Evolutionary conservation across 2,113 vertebrate species (phyloP).

Genomic region (Andinoacara biseriatus): DNA sequence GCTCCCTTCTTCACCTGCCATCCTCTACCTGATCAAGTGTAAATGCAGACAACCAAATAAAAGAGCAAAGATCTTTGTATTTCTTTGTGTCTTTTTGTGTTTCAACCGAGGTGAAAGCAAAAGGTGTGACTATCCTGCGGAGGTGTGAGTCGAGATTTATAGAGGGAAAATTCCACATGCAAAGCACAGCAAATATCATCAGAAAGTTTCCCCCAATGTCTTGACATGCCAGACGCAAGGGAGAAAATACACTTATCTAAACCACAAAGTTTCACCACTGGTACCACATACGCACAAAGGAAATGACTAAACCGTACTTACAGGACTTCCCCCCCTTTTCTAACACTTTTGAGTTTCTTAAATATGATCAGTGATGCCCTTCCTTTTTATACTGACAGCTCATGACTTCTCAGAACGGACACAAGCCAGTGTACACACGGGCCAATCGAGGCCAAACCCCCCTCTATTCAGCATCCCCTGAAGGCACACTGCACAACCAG

Average conservation of each 20-base stretch:
- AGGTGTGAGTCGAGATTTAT: neutral
- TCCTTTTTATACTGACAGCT: neutral
- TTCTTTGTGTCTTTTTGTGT: no score
- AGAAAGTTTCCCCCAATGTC: slow-evolving; percentile 15
- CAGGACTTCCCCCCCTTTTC: neutral
- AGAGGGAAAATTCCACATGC: slow-evolving; percentile 20
- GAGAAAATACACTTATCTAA: neutral
- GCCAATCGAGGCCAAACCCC: neutral
- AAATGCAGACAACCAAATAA: neutral
- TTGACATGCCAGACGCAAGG: slow-evolving; percentile 41
- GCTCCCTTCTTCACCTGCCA: neutral
- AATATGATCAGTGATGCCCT: neutral
- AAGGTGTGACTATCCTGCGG: neutral
- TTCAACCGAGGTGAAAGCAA: neutral
- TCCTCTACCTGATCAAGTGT: neutral
- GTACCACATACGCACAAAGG: slow-evolving; percentile 4
- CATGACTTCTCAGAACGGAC: neutral
- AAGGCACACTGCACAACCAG: neutral
- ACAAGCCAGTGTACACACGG: neutral
- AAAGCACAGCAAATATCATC: neutral
- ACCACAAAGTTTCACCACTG: slow-evolving; percentile 40
- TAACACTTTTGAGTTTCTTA: neutral
- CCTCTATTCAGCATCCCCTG: neutral
- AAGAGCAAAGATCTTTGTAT: neutral
- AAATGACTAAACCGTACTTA: slow-evolving; percentile 18